Evolutionary conservation across 2,888 invertebrate species (phyloP), one percentile per base, ranked within the genome.

Genomic region (Lathronympha strigana): DNA sequence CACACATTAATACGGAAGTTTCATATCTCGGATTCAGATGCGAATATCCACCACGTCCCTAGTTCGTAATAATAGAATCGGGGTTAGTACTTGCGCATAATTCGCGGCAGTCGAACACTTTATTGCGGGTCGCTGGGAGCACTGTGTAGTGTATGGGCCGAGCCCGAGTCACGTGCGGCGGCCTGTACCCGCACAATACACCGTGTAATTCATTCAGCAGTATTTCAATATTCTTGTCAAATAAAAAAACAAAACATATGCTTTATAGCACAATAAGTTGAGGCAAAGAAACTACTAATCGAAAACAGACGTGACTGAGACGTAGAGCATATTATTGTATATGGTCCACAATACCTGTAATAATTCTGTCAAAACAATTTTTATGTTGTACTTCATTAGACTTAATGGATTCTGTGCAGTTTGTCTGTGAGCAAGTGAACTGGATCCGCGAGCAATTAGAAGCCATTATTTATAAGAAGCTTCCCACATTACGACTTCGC

Each of bases 131-230:
- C 54, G 53, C 36, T 58, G 45, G 28, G 61, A 61, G 54, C 66
- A 49, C n/a, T 49, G 66, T 54, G 49, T 54, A 28, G 36, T n/a
- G n/a, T n/a, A n/a, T n/a, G n/a, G n/a, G n/a, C n/a, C n/a, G n/a
- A n/a, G n/a, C 25, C 53, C 50, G 49, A 58, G 60, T 66, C 66
- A 66, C 66, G 66, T 66, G 66, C 66, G 66, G 51, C 61, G 66
- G 66, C 54, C 33, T 50, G 31, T 60, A 36, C 36, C 36, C 31
- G 31, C 38, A 66, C 66, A 66, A 66, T 66, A 54, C 19, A 61
- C 53, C 66, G 40, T 61, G 61, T 61, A 66, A 66, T 66, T 66
- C 66, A 54, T 61, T 66, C 66, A 54, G 40, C 61, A 21, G 40
- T 53, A 64, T 36, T 60, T 66, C 53, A 61, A 54, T 66, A 49